These are phyloP conservation scores for Aricia agestis DNA, from an alignment of 1,140 invertebrate species.

Conservation along the genomic window DNA sequence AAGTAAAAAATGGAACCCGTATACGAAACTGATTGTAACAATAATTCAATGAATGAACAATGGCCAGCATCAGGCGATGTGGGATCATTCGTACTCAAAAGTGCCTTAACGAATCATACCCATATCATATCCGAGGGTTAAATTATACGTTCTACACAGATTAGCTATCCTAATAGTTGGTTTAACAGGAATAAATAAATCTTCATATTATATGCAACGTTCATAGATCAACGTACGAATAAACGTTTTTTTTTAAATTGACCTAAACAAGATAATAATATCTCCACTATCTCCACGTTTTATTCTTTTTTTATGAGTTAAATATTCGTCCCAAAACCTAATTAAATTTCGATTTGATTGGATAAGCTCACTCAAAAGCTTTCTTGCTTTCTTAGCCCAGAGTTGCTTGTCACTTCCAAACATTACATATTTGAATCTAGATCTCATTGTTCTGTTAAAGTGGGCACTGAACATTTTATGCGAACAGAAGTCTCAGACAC, in stretches of 20 bases:
- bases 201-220: neutral
- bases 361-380: too few species aligned
- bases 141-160: neutral
- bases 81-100: constrained; percentile 12
- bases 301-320: too few species aligned
- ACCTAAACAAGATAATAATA: neutral
- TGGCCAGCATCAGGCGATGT: neutral
- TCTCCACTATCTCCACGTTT: neutral
- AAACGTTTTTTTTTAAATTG: neutral
- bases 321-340: too few species aligned
- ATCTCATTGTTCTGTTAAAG: neutral
- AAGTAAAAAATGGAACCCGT: neutral
- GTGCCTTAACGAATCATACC: neutral
- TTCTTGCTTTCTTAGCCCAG: too few species aligned
- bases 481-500: neutral
- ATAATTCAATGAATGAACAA: constrained; percentile 12
- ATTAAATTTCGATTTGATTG: too few species aligned
- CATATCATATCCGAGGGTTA: neutral
- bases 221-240: neutral
- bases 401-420: neutral
- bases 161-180: neutral
- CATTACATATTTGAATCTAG: neutral
- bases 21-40: neutral
- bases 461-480: neutral
- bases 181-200: neutral